Conservation (phyloP, 2,888 invertebrate species). For the Orthosia incerta region DNA sequence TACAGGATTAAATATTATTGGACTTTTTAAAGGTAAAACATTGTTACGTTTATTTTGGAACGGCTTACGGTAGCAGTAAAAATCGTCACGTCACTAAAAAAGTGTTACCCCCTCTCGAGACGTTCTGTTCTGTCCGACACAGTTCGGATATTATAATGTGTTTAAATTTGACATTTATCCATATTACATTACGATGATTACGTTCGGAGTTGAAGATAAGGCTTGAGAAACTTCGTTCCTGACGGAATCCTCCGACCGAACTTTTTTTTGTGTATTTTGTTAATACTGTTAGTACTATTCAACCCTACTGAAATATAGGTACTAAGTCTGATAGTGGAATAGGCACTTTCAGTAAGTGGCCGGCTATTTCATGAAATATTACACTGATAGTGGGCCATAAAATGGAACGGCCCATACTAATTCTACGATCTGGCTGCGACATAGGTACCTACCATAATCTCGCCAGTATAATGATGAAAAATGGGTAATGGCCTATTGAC, state of each 20-base stretch:
- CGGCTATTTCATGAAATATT: background rate
- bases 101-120: too few relatives aligned
- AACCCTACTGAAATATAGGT: background rate
- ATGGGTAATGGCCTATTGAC: background rate
- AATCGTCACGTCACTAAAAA: too few relatives aligned
- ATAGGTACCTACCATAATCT: background rate
- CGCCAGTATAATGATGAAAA: background rate
- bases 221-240: too few relatives aligned
- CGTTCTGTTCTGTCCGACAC: too few relatives aligned
- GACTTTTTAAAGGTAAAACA: background rate
- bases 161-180: too few relatives aligned
- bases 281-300: background rate
- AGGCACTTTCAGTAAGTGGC: background rate
- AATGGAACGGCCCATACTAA: background rate
- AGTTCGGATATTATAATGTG: too few relatives aligned
- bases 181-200: too few relatives aligned
- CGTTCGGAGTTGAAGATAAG: too few relatives aligned
- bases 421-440: background rate
- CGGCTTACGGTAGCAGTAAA: too few relatives aligned
- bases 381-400: background rate
- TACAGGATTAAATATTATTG: slow-evolving; percentile 2
- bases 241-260: too few relatives aligned
- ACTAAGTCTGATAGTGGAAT: background rate
- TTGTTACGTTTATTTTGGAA: background rate
- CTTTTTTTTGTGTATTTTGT: background rate